Evolutionary conservation across 2,888 invertebrate species (phyloP).

Genomic region (Cephus pulcher): DNA sequence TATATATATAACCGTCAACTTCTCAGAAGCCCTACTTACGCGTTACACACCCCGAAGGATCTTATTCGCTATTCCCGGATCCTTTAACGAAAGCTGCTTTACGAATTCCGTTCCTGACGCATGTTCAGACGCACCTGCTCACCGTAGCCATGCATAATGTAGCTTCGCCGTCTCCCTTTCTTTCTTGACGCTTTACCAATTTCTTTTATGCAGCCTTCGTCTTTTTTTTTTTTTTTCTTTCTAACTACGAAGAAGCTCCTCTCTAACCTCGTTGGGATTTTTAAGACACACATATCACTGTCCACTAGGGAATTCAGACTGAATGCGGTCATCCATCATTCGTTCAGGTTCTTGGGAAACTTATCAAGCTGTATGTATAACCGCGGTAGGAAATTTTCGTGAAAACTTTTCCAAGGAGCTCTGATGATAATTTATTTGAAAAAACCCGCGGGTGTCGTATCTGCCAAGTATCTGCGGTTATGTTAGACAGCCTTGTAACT

Average conservation of each 20-base stretch:
- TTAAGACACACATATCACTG: neutral
- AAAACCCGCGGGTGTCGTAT: conserved; percentile 21
- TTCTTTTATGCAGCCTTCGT: neutral
- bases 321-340: neutral
- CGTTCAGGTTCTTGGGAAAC: neutral
- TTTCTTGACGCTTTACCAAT: neutral
- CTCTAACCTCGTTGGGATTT: neutral
- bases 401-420: conserved; percentile 10
- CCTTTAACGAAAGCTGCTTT: neutral
- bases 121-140: neutral
- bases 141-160: neutral
- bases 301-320: neutral
- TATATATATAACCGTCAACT: neutral
- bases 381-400: neutral
- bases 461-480: conserved; percentile 4
- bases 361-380: neutral
- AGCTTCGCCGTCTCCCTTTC: neutral
- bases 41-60: neutral
- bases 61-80: neutral
- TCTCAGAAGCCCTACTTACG: neutral
- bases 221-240: neutral
- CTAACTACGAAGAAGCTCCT: neutral
- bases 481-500: neutral
- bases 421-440: conserved; percentile 19
- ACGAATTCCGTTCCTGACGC: neutral